phyloP scores from a whole-genome alignment of 2,113 vertebrate genomes.

The Erinaceus europaeus region DNA sequence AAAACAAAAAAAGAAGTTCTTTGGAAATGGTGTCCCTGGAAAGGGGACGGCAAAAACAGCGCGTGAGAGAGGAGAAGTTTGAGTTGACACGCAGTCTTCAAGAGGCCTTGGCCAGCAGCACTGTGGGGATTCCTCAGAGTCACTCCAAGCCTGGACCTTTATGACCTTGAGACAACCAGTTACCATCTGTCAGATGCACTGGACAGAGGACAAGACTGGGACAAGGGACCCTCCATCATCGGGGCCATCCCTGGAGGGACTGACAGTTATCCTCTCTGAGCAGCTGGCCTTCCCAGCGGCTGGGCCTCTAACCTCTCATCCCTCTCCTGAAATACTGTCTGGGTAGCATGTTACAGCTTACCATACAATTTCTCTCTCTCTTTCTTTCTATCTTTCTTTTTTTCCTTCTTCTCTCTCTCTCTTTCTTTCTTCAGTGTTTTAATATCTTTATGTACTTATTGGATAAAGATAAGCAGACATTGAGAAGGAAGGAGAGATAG shows the following conservation, averaged over 20 bases:
- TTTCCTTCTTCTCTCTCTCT: too few species aligned
- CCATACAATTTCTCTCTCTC: too few species aligned
- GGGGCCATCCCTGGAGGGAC: neutral
- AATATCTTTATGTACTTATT: too few species aligned
- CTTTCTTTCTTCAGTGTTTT: too few species aligned
- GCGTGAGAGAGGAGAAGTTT: neutral
- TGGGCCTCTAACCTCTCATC: neutral
- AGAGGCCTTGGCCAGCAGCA: neutral
- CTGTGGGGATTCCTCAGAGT: neutral
- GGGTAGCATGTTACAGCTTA: rapidly evolving
- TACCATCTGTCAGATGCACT: rapidly evolving
- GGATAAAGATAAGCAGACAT: too few species aligned
- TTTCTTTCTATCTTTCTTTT: too few species aligned
- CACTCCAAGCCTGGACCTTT: neutral
- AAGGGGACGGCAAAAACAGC: neutral
- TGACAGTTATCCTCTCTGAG: neutral
- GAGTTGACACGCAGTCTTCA: neutral
- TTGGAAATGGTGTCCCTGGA: rapidly evolving
- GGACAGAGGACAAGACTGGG: neutral
- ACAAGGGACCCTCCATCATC: neutral
- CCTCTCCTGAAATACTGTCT: neutral
- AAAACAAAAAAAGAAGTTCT: neutral
- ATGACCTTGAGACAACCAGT: rapidly evolving
- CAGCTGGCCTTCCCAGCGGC: neutral
- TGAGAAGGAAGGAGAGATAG: too few species aligned